These are phyloP conservation scores for Melanotaenia trifasciata DNA, from an alignment of 2,797 vertebrate genomes.

Conservation along the genomic window DNA sequence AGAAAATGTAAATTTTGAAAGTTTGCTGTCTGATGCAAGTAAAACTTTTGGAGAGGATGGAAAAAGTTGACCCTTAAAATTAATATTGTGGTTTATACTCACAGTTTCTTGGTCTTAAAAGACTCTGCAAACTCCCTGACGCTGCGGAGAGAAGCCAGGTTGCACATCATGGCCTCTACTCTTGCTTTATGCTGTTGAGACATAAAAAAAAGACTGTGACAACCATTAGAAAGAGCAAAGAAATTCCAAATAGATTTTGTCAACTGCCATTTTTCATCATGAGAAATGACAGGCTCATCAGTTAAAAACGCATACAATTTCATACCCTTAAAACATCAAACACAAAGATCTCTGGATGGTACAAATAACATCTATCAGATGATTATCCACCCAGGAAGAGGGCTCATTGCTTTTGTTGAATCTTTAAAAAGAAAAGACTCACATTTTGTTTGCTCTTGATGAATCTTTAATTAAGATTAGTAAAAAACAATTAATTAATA, in stretches of 20 bases:
- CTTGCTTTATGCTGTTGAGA: conserved; percentile 92
- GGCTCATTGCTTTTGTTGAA: neutral
- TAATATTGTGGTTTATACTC: conserved; percentile 77
- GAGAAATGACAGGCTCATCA: neutral
- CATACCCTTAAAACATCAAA: neutral
- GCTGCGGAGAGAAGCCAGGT: conserved; percentile 91
- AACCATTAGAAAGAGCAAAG: neutral
- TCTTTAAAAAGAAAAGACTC: neutral
- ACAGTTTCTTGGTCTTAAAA: conserved; percentile 95
- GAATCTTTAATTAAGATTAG: neutral
- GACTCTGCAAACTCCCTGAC: conserved; percentile 91
- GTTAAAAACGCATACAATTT: neutral
- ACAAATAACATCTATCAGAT: neutral
- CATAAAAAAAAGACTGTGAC: conserved; percentile 2
- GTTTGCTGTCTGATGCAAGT: neutral
- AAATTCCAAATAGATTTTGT: neutral
- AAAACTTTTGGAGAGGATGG: neutral
- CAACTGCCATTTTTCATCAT: neutral
- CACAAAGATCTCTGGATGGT: neutral
- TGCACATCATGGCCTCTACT: conserved; percentile 94
- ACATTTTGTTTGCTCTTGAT: neutral
- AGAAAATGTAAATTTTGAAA: neutral
- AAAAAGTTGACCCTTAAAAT: neutral
- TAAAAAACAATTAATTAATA: neutral
- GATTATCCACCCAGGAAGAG: neutral